A percentile compares a stretch with the other conserved stretches of the same genome.
Conservation (phyloP, 2,113 vertebrate genomes). For the Scopus umbretta region DNA sequence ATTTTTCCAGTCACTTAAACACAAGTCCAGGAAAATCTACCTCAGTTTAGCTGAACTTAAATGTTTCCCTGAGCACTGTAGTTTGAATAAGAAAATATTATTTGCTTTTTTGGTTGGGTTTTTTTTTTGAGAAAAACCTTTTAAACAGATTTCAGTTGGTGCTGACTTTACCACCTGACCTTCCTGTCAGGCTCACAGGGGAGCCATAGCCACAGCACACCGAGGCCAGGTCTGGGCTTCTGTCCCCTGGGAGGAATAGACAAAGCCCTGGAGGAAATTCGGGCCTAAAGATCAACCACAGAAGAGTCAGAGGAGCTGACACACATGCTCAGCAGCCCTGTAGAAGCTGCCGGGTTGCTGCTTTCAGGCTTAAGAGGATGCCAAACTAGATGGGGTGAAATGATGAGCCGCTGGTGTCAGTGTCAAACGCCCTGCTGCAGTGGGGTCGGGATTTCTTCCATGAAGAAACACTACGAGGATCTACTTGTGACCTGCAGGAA, state of each 20-base stretch:
- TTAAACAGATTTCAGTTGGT: neutral
- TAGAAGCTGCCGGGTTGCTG: neutral
- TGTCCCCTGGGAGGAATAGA: neutral
- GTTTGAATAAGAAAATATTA: neutral
- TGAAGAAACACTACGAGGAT: fast-evolving
- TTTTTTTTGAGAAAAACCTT: neutral
- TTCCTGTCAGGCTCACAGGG: neutral
- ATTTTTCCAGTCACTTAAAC: neutral
- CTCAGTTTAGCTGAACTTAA: neutral
- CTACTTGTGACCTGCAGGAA: neutral
- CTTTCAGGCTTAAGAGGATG: neutral
- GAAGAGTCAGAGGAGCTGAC: neutral
- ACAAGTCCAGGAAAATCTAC: neutral
- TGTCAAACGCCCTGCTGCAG: neutral
- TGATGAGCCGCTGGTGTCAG: neutral
- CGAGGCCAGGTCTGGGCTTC: neutral
- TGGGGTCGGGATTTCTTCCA: neutral
- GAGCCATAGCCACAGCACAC: fast-evolving
- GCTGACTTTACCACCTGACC: neutral
- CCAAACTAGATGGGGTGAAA: neutral
- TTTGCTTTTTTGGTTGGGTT: too few species aligned
- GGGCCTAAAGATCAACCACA: neutral
- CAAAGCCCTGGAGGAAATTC: neutral
- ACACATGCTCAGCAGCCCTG: neutral
- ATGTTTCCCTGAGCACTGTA: neutral